These are phyloP conservation scores for Brachionus calyciflorus DNA, from an alignment of 1,140 invertebrate genomes.

Conservation along the genomic window DNA sequence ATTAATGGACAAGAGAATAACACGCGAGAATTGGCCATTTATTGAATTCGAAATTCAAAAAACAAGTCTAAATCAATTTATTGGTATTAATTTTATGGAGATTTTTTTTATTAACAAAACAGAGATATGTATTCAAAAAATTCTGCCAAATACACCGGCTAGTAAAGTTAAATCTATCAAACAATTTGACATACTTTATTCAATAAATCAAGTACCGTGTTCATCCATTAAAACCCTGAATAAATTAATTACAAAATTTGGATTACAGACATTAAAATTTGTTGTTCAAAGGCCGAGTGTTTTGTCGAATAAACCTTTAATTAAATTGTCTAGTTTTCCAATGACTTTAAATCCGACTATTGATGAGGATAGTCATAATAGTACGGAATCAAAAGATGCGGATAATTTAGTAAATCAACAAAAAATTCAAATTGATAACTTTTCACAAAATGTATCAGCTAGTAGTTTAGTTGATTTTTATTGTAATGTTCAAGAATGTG, in stretches of 20 bases:
- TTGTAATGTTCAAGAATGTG: neutral
- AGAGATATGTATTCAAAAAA: conserved; percentile 29
- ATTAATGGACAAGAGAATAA: conserved; percentile 21
- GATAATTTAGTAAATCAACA: neutral
- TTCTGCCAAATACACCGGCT: neutral
- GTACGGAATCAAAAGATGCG: too few species aligned
- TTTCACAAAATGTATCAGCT: neutral
- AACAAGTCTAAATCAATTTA: neutral
- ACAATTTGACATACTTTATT: conserved; percentile 39
- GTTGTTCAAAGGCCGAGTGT: conserved; percentile 9
- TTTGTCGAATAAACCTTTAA: neutral
- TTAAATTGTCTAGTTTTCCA: conserved; percentile 19
- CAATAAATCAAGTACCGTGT: conserved; percentile 14
- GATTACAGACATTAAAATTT: conserved; percentile 11
- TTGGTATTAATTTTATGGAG: conserved; percentile 42
- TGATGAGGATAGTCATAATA: neutral
- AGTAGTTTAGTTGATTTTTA: conserved; percentile 31
- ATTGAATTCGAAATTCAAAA: conserved; percentile 42
- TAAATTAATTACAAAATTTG: neutral
- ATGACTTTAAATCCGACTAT: neutral
- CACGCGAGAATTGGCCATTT: conserved; percentile 8
- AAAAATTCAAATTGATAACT: neutral
- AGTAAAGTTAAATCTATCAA: neutral
- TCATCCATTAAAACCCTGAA: conserved; percentile 1
- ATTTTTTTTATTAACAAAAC: conserved; percentile 41